Evolutionary conservation across 2,888 invertebrate genomes (phyloP), one percentile per base, ranked within the genome.

Genomic region (Rhingia campestris): DNA sequence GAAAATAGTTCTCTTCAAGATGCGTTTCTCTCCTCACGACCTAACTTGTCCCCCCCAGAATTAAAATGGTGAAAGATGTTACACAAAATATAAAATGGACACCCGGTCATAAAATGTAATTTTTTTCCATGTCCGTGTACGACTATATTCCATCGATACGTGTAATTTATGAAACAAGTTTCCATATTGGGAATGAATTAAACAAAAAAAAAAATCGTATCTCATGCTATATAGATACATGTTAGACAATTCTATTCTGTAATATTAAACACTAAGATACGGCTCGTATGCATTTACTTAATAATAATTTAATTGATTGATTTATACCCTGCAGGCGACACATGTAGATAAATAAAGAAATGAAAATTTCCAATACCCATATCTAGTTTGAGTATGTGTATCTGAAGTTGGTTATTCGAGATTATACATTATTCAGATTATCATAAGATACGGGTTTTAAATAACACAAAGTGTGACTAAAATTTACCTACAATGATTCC

Each of bases 91-190:
- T 45, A 54, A 43, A 45, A 45, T 9, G 22, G n/a, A 56, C 54
- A 63, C 10, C 37, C 22, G 12, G 41, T 66, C 72, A 51, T 56
- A 67, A n/a, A 58, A 59, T 59, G 67, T 45, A 59, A 37, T 59
- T 49, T 32, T 51, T 53, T 53, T 54, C 54, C 22, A 47, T 61
- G 61, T 69, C 6, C 45, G 49, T 61, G 45, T 37, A 32, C 5
- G 33, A 49, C 14, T 56, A 79, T 10, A 75, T 70, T 81, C 70
- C 70, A 53, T 70, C 72, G 54, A 47, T 72, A 59, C 47, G 39
- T 72, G 76, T 76, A 59, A 61, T 81, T 77, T 81, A 72, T 77
- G 51, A 39, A 77, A 79, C 82, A 58, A 79, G 77, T 79, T 79
- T 82, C 73, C 67, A 63, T 77, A 73, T 63, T 49, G 12, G 63